A percentile compares a stretch with the other conserved stretches of the same genome.
These are phyloP conservation scores for Colaptes auratus DNA, from an alignment of 2,113 vertebrate genomes.

Conservation along the genomic window DNA sequence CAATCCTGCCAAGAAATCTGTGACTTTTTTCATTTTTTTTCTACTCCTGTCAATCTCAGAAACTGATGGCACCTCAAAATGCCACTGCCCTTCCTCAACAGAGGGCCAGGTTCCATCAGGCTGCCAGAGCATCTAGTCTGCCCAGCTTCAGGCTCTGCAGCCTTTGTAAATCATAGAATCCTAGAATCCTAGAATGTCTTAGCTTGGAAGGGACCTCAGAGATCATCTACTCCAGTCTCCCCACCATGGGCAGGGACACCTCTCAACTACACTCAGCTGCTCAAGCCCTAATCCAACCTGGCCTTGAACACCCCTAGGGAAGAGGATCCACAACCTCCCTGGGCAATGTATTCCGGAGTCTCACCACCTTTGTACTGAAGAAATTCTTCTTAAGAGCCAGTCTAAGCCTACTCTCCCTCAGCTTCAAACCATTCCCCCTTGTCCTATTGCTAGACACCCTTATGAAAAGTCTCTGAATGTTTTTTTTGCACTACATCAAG, in stretches of 20 bases:
- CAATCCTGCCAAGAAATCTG: neutral
- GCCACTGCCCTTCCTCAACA: neutral
- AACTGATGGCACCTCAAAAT: neutral
- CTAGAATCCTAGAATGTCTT: too few species aligned
- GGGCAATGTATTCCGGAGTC: too few species aligned
- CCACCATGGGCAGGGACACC: neutral
- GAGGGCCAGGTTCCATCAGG: fast-evolving
- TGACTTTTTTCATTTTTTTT: neutral
- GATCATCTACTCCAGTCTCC: too few species aligned
- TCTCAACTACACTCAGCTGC: fast-evolving
- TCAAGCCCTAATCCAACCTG: too few species aligned
- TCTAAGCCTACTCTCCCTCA: too few species aligned
- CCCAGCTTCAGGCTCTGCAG: neutral
- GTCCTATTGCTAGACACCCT: too few species aligned
- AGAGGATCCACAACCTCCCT: too few species aligned
- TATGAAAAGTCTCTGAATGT: neutral
- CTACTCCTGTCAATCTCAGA: neutral
- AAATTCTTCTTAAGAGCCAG: too few species aligned
- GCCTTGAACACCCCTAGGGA: too few species aligned
- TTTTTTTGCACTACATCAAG: neutral
- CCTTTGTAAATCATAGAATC: neutral
- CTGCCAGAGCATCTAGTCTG: fast-evolving
- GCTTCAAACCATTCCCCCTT: too few species aligned
- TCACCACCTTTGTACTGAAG: too few species aligned
- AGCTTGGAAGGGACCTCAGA: too few species aligned